phyloP scores from a whole-genome alignment of 2,888 invertebrate species.

The Ornithoptera priamus region DNA sequence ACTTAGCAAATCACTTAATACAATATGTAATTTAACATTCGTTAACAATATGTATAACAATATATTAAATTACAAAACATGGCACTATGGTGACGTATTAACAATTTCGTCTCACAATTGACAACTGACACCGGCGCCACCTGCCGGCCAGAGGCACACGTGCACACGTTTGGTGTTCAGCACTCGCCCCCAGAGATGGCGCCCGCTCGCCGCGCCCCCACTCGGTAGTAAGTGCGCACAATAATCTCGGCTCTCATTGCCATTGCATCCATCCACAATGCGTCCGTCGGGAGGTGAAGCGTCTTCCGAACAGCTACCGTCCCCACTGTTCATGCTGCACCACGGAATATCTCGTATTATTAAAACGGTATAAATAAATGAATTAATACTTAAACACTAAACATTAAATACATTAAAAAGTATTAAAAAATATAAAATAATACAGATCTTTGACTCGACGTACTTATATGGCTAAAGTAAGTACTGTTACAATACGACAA shows the following conservation, averaged over 20 bases:
- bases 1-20: conserved; percentile 29
- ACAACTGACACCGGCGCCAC: conserved; percentile 33
- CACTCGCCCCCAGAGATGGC: conserved; percentile 54
- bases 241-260: conserved; percentile 75
- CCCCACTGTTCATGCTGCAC: conserved; percentile 53
- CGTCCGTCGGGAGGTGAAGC: conserved; percentile 66
- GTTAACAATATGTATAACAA: conserved; percentile 14
- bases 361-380: conserved; percentile 72
- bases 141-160: conserved; percentile 22
- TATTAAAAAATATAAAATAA: conserved; percentile 79
- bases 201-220: conserved; percentile 10
- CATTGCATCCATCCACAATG: conserved; percentile 49
- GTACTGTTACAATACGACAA: conserved; percentile 71
- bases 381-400: conserved; percentile 58
- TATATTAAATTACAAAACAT: conserved; percentile 41
- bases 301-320: conserved; percentile 61
- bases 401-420: conserved; percentile 72
- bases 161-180: conserved; percentile 24
- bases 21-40: no score
- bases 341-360: conserved; percentile 78
- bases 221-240: conserved; percentile 40
- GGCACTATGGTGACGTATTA: conserved; percentile 40
- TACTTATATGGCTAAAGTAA: conserved; percentile 74
- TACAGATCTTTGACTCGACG: conserved; percentile 80
- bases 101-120: conserved; percentile 11